A percentile compares a stretch with the other conserved stretches of the same genome.
Conservation (phyloP, 1,140 invertebrate species). For the Phymastichus coffea region DNA sequence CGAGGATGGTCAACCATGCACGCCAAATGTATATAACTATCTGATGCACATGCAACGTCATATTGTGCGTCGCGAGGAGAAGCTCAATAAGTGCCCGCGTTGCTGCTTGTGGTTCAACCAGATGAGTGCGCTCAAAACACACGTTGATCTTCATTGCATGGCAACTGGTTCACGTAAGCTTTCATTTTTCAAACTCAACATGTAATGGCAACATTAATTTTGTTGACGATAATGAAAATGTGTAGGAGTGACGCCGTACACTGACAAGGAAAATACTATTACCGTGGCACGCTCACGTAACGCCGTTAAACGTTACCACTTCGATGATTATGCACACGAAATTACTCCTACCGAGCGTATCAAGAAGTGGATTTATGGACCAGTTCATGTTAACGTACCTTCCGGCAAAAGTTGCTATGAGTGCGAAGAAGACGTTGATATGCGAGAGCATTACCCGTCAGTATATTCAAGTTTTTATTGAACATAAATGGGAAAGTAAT, state of each 20-base stretch:
- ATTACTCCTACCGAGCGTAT: slow-evolving; percentile 38
- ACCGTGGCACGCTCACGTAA: slow-evolving; percentile 53
- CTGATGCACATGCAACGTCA: slow-evolving; percentile 54
- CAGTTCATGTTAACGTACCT: slow-evolving; percentile 39
- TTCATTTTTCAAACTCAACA: background rate
- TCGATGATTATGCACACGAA: slow-evolving; percentile 31
- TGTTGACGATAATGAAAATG: no score
- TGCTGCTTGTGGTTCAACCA: slow-evolving; percentile 74
- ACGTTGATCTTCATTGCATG: slow-evolving; percentile 48
- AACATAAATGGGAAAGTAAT: no score
- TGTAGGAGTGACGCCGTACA: slow-evolving; percentile 50
- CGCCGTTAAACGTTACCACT: slow-evolving; percentile 55
- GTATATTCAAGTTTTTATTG: slow-evolving; percentile 40
- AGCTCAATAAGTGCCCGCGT: slow-evolving; percentile 65
- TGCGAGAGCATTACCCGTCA: slow-evolving; percentile 70
- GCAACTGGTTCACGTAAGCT: slow-evolving; percentile 38
- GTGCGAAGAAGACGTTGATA: slow-evolving; percentile 67
- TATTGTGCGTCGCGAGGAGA: slow-evolving; percentile 54
- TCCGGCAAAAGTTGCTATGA: slow-evolving; percentile 62
- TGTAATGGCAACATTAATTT: no score
- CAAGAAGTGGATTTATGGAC: slow-evolving; percentile 45
- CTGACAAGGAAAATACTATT: slow-evolving; percentile 44
- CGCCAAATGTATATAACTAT: slow-evolving; percentile 46
- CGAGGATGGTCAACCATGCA: slow-evolving; percentile 13
- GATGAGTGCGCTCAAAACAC: slow-evolving; percentile 58